Base-by-base conservation (phyloP, 2,113 vertebrate genomes). In the Condylura cristata region DNA sequence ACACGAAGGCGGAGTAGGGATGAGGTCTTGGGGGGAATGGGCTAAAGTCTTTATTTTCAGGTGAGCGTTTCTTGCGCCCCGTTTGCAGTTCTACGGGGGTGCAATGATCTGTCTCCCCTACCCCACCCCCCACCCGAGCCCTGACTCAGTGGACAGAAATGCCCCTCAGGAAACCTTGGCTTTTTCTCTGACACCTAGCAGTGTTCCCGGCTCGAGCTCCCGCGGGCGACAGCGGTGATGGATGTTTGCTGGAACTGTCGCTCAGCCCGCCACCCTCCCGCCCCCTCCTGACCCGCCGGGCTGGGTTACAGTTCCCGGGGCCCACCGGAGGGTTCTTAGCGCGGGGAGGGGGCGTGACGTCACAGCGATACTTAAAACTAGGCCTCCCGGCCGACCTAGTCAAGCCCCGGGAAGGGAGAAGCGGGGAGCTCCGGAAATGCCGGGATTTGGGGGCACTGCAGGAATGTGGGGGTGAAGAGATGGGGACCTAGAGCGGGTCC, bases 171-270 rank as follows among this genome's bases (percentile, higher is more conserved):
- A 81, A 94, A 58, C 48, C 68, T 53, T 20, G 3, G 26, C 65
- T 84, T 86, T 44, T 63, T 88, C 80, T 53, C 63, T 72, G 86
- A 94, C 89, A 76, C 86, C 68, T 88, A 34, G 1, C 46, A 44
- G 20, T 14, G 14, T 46, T 71, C 51, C 60, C 65, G 71, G 65
- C 70, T 78, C 70, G 80, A 90, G 61, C 70, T 75, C 92, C 93
- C 34, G 26, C 74, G 41, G 94, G 92, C 65, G 80, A 94, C 96
- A 89, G 84, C 32, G 1, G 75, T 93, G 80, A 91, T 84, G 84
- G 72, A 76, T 68, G 58, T 75, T 92, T 16, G 65, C 71, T 24
- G 41, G 18, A 24, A 51, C 41, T 1, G 10, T 63, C 8, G 16
- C 34, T 51, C 5, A 14, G 44, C 70, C 9, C 13, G 2, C 32